These are phyloP conservation scores for Melieria picta DNA, from an alignment of 2,888 invertebrate species.

Conservation along the genomic window DNA sequence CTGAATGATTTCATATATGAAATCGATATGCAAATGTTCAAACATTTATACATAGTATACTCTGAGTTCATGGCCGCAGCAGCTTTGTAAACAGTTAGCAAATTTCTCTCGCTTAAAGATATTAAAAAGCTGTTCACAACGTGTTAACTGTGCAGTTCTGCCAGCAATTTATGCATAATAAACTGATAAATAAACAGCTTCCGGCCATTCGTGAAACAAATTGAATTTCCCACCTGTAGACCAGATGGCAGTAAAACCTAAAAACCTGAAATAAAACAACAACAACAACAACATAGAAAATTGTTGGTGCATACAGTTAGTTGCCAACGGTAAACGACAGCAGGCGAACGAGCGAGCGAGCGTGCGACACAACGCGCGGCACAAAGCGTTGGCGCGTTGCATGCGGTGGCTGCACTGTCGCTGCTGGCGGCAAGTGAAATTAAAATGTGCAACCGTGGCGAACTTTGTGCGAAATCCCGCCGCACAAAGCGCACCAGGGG, in stretches of 20 bases:
- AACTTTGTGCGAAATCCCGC: conserved; percentile 33
- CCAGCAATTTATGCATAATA: conserved; percentile 22
- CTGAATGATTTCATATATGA: too few relatives aligned
- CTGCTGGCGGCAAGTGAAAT: conserved; percentile 40
- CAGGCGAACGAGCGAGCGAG: too few relatives aligned
- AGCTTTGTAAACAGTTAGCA: too few relatives aligned
- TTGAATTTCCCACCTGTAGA: conserved; percentile 49
- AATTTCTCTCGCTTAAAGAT: too few relatives aligned
- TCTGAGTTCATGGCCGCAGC: too few relatives aligned
- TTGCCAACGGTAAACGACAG: neutral
- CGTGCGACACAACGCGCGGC: neutral
- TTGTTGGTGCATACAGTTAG: neutral
- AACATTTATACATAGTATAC: too few relatives aligned
- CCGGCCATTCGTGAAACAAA: conserved; percentile 50
- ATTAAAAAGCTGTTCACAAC: neutral
- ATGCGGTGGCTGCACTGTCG: conserved; percentile 1
- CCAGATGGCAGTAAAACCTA: conserved; percentile 15
- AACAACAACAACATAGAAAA: conserved; percentile 31
- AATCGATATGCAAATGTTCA: too few relatives aligned
- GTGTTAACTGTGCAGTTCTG: neutral
- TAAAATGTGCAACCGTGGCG: conserved; percentile 38
- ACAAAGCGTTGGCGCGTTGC: conserved; percentile 3
- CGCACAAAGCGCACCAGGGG: conserved; percentile 1
- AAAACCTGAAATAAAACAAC: conserved; percentile 24
- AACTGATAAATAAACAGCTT: conserved; percentile 45